phyloP scores from a whole-genome alignment of 2,888 invertebrate species.

The Cryptosula pallasiana region DNA sequence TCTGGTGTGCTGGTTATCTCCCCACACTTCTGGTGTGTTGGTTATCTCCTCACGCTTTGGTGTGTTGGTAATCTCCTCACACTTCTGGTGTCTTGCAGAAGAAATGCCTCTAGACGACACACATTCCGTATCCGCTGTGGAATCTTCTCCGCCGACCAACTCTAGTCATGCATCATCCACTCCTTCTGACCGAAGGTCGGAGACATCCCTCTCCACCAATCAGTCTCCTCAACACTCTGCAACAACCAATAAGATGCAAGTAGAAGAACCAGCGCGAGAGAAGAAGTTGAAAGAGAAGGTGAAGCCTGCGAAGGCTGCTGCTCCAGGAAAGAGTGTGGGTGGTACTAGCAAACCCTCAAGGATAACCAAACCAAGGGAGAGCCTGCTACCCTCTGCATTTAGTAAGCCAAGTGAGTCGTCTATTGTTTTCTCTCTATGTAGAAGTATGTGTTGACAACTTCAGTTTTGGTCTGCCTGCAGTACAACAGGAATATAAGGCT shows the following conservation, averaged over 20 bases:
- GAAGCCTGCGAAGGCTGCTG: background rate
- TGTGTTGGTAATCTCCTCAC: background rate
- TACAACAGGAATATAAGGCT: too few species aligned
- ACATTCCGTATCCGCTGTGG: background rate
- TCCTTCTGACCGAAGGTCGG: too few species aligned
- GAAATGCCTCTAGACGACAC: background rate
- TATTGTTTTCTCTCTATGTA: too few species aligned
- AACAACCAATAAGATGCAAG: background rate
- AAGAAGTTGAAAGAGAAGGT: background rate
- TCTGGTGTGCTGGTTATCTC: too few species aligned
- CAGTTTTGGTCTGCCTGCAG: too few species aligned
- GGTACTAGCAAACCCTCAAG: slow-evolving; percentile 1
- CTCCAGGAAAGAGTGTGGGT: too few species aligned
- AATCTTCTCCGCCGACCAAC: too few species aligned
- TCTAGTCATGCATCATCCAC: too few species aligned
- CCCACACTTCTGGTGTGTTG: too few species aligned
- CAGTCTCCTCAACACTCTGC: too few species aligned
- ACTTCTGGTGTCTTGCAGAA: background rate
- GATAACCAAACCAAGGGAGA: slow-evolving; percentile 4
- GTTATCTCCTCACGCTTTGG: background rate
- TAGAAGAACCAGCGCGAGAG: background rate
- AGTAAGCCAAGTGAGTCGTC: background rate
- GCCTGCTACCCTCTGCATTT: background rate
- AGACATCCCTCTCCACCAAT: too few species aligned
- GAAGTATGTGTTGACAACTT: too few species aligned